phyloP scores from a whole-genome alignment of 2,113 vertebrate species.

The Calidris pugnax region DNA sequence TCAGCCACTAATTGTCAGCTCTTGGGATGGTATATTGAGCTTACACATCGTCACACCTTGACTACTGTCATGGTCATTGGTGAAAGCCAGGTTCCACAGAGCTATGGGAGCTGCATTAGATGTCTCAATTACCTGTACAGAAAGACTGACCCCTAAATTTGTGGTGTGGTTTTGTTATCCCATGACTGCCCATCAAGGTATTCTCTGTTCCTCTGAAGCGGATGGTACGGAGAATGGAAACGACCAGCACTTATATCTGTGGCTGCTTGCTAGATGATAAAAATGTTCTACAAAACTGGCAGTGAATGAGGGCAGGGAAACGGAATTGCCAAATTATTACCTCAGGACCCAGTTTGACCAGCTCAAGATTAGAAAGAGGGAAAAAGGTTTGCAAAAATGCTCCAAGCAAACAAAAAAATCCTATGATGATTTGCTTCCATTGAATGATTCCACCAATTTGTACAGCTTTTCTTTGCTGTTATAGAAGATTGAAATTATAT shows the following conservation, averaged over 20 bases:
- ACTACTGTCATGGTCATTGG: accelerated
- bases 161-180: background rate
- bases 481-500: background rate
- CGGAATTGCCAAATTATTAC: background rate
- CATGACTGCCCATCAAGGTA: accelerated
- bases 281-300: background rate
- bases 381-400: background rate
- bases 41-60: background rate
- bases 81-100: background rate
- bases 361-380: background rate
- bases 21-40: background rate
- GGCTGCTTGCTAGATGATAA: background rate
- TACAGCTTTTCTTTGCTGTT: background rate
- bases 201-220: background rate
- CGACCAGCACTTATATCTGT: background rate
- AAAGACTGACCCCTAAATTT: background rate
- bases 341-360: background rate
- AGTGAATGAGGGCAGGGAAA: background rate
- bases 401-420: background rate
- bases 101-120: background rate
- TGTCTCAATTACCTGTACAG: too few relatives aligned
- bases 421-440: background rate
- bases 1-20: background rate
- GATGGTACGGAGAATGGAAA: background rate
- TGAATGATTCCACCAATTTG: background rate